These are phyloP conservation scores for Lagopus muta DNA, from an alignment of 2,113 vertebrate species.

Conservation along the genomic window DNA sequence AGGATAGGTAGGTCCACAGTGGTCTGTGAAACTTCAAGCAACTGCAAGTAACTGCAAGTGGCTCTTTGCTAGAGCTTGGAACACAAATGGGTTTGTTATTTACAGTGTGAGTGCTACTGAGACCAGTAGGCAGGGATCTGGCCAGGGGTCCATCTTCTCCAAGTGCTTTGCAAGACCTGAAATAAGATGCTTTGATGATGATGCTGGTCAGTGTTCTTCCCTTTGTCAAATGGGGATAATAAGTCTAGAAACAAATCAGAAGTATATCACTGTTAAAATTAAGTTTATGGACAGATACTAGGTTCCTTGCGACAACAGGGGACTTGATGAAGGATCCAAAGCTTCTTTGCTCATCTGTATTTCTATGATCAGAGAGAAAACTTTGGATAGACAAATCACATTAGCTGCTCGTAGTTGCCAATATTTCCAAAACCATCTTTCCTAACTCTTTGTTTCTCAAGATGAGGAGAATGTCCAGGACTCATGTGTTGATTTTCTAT, in stretches of 20 bases:
- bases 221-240: neutral
- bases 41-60: neutral
- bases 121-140: neutral
- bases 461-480: neutral
- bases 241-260: neutral
- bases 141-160: neutral
- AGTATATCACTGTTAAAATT: neutral
- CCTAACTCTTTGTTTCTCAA: neutral
- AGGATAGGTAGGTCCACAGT: slow-evolving; percentile 12
- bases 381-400: neutral
- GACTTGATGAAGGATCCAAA: neutral
- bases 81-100: neutral
- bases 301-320: neutral
- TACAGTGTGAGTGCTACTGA: neutral
- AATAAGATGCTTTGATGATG: neutral
- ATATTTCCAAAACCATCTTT: neutral
- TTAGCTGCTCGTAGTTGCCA: neutral
- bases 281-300: neutral
- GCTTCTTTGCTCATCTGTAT: neutral
- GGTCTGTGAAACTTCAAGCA: slow-evolving; percentile 2
- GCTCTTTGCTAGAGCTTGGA: slow-evolving; percentile 5
- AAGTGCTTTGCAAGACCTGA: neutral
- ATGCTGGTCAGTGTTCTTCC: neutral
- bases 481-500: neutral
- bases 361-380: neutral